Evolutionary conservation across 2,797 vertebrate genomes (phyloP).

Genomic region (Rachycentron canadum): DNA sequence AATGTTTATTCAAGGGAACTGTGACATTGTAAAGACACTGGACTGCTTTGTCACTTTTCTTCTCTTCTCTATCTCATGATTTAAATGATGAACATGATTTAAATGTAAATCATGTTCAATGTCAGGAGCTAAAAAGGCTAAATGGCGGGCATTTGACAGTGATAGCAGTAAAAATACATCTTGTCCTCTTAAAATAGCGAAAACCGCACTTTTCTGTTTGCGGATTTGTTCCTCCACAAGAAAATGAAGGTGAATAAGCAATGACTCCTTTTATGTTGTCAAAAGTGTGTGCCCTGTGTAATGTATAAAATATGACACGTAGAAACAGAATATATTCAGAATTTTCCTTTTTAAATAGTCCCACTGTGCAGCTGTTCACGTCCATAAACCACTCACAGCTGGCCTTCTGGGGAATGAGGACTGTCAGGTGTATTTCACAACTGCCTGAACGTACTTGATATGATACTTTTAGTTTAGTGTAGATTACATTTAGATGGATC

Average conservation of each 20-base stretch:
- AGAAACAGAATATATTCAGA: background rate
- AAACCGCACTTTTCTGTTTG: background rate
- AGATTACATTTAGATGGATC: conserved; percentile 47
- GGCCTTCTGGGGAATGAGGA: conserved; percentile 12
- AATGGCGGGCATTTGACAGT: background rate
- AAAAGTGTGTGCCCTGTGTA: background rate
- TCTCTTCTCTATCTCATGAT: too few species aligned
- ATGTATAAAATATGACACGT: conserved; percentile 6
- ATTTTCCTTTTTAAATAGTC: conserved; percentile 17
- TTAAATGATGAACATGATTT: background rate
- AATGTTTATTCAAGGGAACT: too few species aligned
- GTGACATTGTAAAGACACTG: too few species aligned
- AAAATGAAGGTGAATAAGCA: background rate
- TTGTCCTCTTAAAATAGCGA: background rate
- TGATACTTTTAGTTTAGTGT: conserved; percentile 28
- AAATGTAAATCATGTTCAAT: background rate
- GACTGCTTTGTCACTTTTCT: too few species aligned
- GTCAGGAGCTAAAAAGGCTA: background rate
- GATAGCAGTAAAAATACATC: background rate
- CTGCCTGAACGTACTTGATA: conserved; percentile 9
- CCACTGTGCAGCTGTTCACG: conserved; percentile 12
- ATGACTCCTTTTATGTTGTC: background rate
- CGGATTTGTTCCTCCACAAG: background rate
- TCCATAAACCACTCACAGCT: conserved; percentile 28
- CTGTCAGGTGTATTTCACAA: conserved; percentile 36